Conservation (phyloP, 2,113 vertebrate species). For the Dascyllus trimaculatus region DNA sequence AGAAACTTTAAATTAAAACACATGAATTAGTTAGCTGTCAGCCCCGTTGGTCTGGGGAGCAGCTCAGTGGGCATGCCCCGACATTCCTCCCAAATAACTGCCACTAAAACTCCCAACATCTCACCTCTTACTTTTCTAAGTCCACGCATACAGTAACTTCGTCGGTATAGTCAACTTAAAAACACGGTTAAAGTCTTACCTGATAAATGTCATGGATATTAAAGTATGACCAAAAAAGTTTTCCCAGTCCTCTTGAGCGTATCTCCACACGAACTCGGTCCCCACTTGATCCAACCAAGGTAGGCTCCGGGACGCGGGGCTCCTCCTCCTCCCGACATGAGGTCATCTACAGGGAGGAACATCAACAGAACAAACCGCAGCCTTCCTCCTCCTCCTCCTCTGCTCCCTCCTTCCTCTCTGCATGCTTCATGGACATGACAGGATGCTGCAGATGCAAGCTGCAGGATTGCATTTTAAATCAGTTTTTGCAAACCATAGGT, state of each 20-base stretch:
- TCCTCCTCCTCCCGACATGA: conserved; percentile 75
- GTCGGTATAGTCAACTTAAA: not conserved
- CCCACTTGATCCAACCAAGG: conserved; percentile 68
- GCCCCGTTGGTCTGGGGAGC: not conserved
- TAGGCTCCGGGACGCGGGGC: conserved; percentile 58
- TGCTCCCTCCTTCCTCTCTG: conserved; percentile 1
- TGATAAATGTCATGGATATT: conserved; percentile 78
- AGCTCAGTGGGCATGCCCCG: conserved; percentile 74
- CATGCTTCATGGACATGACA: conserved; percentile 57
- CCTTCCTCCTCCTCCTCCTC: conserved; percentile 14
- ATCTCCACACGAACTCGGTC: conserved; percentile 74
- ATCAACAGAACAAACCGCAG: conserved; percentile 20
- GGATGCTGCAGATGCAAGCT: conserved; percentile 40
- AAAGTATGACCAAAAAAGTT: conserved; percentile 69
- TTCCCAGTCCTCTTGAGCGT: conserved; percentile 55
- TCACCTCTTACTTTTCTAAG: conserved; percentile 1
- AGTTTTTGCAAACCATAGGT: not conserved
- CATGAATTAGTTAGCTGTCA: conserved; percentile 41
- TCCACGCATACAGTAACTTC: not conserved
- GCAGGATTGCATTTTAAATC: not conserved
- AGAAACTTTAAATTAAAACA: not conserved
- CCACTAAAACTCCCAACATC: conserved; percentile 31
- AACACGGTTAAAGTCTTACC: conserved; percentile 68
- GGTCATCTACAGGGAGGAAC: conserved; percentile 68
- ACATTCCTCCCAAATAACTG: conserved; percentile 70